A percentile compares a stretch with the other conserved stretches of the same genome.
Conservation (phyloP, 2,113 vertebrate genomes). For the Platichthys stellatus region DNA sequence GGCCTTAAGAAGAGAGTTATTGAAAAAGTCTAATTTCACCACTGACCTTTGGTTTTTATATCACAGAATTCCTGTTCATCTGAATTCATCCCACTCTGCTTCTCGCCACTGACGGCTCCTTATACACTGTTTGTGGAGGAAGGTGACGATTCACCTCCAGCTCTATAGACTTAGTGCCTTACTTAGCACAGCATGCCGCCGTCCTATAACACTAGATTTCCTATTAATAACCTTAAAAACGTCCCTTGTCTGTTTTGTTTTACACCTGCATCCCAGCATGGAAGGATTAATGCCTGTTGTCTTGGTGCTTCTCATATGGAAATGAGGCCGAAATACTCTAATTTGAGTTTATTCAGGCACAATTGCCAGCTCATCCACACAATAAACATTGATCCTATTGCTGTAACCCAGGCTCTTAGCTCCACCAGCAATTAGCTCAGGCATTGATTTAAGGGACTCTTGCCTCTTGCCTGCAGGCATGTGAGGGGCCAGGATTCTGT, state of each 20-base stretch:
- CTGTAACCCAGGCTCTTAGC: slow-evolving; percentile 81
- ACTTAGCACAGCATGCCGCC: slow-evolving; percentile 52
- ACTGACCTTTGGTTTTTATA: background rate
- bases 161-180: slow-evolving; percentile 17
- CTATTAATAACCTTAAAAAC: slow-evolving; percentile 65
- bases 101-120: background rate
- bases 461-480: slow-evolving; percentile 60
- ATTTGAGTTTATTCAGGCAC: slow-evolving; percentile 93
- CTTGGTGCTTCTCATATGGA: slow-evolving; percentile 89
- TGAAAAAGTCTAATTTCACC: background rate
- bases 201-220: slow-evolving; percentile 39
- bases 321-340: slow-evolving; percentile 87
- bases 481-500: slow-evolving; percentile 16
- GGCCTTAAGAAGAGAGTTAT: no score
- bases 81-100: background rate
- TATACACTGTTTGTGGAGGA: slow-evolving; percentile 18
- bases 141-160: slow-evolving; percentile 30
- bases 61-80: background rate
- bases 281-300: slow-evolving; percentile 87
- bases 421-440: slow-evolving; percentile 89
- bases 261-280: slow-evolving; percentile 84
- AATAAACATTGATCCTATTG: slow-evolving; percentile 94
- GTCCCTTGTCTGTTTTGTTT: slow-evolving; percentile 48
- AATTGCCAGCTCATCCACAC: slow-evolving; percentile 90
- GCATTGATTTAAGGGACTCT: slow-evolving; percentile 61